Evolutionary conservation across 2,113 vertebrate genomes (phyloP).

Genomic region (Ascaphus truei): DNA sequence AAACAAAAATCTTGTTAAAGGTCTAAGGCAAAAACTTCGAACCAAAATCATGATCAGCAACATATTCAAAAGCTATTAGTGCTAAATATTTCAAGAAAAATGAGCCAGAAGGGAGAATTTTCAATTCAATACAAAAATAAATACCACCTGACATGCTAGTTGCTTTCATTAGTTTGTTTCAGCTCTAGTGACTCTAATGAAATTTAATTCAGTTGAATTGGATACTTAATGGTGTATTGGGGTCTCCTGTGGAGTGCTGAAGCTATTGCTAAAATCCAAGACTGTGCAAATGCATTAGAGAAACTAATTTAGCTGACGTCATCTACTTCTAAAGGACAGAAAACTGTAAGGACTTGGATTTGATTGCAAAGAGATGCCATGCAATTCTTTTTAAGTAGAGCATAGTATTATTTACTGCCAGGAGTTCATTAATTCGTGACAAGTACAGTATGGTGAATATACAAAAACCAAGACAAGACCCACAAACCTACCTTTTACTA

Average conservation of each 20-base stretch:
- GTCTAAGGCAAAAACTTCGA: conserved; percentile 52
- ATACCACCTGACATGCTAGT: conserved; percentile 51
- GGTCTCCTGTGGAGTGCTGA: conserved; percentile 35
- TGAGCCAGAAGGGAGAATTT: conserved; percentile 60
- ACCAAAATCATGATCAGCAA: conserved; percentile 55
- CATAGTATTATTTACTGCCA: background rate
- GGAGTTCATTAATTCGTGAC: conserved; percentile 28
- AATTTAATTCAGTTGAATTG: conserved; percentile 64
- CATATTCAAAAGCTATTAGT: conserved; percentile 58
- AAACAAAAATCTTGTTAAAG: too few species aligned
- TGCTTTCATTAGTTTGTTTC: conserved; percentile 60
- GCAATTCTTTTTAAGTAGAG: conserved; percentile 22
- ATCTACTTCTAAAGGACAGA: conserved; percentile 3
- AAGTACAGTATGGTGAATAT: background rate
- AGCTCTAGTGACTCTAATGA: conserved; percentile 55
- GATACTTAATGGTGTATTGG: conserved; percentile 52
- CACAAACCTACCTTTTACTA: too few species aligned
- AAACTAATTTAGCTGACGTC: conserved; percentile 36
- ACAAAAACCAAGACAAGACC: background rate
- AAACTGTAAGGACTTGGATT: conserved; percentile 29
- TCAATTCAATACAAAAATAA: conserved; percentile 62
- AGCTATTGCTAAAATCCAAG: conserved; percentile 32
- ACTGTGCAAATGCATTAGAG: conserved; percentile 31
- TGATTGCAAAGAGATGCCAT: conserved; percentile 27
- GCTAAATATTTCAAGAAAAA: conserved; percentile 65